Conservation (phyloP, 2,113 vertebrate genomes). For the Hypocryptadius cinnamomeus region DNA sequence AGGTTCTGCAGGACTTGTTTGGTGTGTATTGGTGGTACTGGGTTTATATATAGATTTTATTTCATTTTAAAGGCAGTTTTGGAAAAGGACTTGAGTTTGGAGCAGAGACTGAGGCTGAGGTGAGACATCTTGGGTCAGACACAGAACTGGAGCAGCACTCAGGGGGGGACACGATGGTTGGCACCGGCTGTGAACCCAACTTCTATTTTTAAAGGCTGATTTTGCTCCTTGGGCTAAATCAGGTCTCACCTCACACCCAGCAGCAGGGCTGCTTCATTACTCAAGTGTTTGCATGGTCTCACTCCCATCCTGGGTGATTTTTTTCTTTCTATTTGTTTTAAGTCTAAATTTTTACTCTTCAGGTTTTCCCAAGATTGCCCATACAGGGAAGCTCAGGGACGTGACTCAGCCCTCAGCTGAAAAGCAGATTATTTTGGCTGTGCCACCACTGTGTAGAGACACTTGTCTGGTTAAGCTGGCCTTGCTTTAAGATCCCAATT, state of each 20-base stretch:
- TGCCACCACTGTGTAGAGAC: background rate
- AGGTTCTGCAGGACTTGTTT: background rate
- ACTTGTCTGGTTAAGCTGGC: background rate
- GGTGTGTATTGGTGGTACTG: background rate
- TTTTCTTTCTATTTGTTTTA: background rate
- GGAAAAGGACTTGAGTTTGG: background rate
- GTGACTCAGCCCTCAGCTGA: background rate
- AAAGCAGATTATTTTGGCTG: background rate
- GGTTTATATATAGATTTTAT: accelerated
- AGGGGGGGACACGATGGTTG: background rate
- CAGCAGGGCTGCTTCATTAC: background rate
- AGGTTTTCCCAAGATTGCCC: background rate
- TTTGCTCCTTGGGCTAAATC: background rate
- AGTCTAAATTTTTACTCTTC: background rate
- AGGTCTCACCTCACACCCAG: background rate
- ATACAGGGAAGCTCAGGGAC: background rate
- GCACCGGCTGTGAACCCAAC: background rate
- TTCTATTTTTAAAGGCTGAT: conserved; percentile 12
- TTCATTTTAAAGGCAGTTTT: background rate
- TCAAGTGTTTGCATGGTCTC: background rate
- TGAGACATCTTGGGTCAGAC: background rate
- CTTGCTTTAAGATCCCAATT: background rate
- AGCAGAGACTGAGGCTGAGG: background rate
- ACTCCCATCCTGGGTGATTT: background rate
- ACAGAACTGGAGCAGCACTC: background rate